Percentiles rank a stretch among this genome's conserved stretches.
These are phyloP conservation scores for Sphaerophoria taeniata DNA, from an alignment of 2,888 invertebrate genomes.

Conservation along the genomic window DNA sequence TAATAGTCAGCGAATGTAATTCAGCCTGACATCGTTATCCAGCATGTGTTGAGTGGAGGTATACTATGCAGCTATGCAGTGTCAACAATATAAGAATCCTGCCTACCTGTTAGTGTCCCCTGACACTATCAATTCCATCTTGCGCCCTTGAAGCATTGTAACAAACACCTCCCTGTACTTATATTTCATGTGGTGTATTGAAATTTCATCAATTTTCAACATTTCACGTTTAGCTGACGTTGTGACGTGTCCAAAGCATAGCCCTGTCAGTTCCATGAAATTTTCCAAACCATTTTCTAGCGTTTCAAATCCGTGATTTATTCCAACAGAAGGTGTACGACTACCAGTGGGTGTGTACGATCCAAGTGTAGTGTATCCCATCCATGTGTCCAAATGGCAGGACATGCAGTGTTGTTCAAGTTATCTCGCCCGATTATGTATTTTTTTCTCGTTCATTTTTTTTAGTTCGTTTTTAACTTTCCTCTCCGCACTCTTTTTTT, in stretches of 20 bases:
- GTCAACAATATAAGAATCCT: too few species aligned
- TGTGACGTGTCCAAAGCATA: slow-evolving; percentile 65
- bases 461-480: slow-evolving; percentile 6
- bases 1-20: too few species aligned
- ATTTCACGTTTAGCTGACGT: slow-evolving; percentile 63
- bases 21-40: too few species aligned
- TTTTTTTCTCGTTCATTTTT: slow-evolving; percentile 10
- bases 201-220: slow-evolving; percentile 64
- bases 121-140: background rate
- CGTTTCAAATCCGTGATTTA: slow-evolving; percentile 62
- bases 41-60: too few species aligned
- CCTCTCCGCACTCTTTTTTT: slow-evolving; percentile 1
- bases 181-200: slow-evolving; percentile 10
- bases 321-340: slow-evolving; percentile 18
- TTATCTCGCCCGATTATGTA: slow-evolving; percentile 60
- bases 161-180: background rate
- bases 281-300: slow-evolving; percentile 68
- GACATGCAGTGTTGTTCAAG: slow-evolving; percentile 37
- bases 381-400: slow-evolving; percentile 64
- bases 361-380: slow-evolving; percentile 21
- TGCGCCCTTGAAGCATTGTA: background rate
- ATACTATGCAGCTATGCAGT: too few species aligned
- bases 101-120: too few species aligned
- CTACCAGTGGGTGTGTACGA: slow-evolving; percentile 37
- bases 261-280: slow-evolving; percentile 62